Evolutionary conservation across 37 sponge, comb jelly and placozoan species (phyloP).

Genomic region (Geodia barretti): DNA sequence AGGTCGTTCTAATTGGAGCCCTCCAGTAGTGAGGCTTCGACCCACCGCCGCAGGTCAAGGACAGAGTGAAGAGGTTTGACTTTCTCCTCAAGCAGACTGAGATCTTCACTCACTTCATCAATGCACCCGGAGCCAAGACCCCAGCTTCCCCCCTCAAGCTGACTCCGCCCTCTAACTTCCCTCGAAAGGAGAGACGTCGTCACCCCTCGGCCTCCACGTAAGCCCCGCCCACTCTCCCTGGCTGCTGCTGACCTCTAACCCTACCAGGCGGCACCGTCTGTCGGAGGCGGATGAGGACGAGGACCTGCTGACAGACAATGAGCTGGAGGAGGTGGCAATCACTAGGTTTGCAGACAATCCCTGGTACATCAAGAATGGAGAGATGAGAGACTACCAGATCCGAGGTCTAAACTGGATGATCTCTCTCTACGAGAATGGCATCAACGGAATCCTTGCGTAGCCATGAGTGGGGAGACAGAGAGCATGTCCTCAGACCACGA

Average conservation of each 20-base stretch:
- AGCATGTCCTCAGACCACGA: too few relatives aligned
- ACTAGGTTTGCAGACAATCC: constrained; percentile 80
- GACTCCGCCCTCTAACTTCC: constrained; percentile 24
- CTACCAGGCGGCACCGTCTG: constrained; percentile 86
- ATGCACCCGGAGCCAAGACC: constrained; percentile 21
- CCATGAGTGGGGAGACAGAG: too few relatives aligned
- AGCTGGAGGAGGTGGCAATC: constrained; percentile 43
- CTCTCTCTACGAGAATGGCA: constrained; percentile 94
- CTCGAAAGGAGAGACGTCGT: constrained; percentile 47
- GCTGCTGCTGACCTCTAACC: not conserved
- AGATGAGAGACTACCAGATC: constrained; percentile 98
- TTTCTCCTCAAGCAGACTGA: constrained; percentile 97
- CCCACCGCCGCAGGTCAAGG: constrained; percentile 35
- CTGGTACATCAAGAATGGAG: constrained; percentile 89
- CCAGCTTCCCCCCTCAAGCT: constrained; percentile 46
- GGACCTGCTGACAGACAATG: constrained; percentile 70
- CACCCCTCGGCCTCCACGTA: constrained; percentile 62
- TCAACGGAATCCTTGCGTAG: constrained; percentile 99
- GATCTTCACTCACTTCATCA: constrained; percentile 94
- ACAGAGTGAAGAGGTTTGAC: constrained; percentile 89
- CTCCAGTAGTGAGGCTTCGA: not conserved
- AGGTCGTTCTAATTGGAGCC: too few relatives aligned
- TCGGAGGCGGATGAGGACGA: constrained; percentile 97
- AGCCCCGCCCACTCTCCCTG: not conserved
- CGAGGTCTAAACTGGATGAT: constrained; percentile 99